These are phyloP conservation scores for Micrastur ruficollis DNA, from an alignment of 2,797 vertebrate species.

Conservation along the genomic window DNA sequence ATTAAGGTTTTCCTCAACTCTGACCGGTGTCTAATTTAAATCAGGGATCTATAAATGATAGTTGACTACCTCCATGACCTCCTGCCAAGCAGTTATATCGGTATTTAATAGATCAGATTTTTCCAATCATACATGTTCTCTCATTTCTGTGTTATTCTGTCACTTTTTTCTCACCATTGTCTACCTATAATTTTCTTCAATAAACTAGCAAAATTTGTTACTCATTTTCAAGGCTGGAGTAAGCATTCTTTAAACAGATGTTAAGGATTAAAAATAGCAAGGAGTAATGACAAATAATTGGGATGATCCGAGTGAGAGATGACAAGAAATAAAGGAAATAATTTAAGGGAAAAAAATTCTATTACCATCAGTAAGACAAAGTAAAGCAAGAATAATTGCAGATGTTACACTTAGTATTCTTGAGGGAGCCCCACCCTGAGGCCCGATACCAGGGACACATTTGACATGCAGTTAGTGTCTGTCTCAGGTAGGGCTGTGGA, in stretches of 20 bases:
- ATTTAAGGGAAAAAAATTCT: neutral
- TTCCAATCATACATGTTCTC: neutral
- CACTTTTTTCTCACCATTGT: neutral
- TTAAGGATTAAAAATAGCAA: constrained; percentile 40
- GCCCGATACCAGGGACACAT: fast-evolving
- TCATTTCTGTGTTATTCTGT: neutral
- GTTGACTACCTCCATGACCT: neutral
- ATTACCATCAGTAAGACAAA: neutral
- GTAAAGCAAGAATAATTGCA: neutral
- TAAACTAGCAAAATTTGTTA: neutral
- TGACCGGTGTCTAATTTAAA: neutral
- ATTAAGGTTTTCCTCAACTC: neutral
- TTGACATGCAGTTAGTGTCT: fast-evolving
- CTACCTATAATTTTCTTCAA: neutral
- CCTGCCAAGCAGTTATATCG: neutral
- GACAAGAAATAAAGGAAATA: neutral
- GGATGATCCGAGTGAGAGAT: neutral
- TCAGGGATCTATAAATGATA: neutral
- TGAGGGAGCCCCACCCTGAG: neutral
- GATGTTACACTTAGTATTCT: neutral
- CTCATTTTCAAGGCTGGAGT: neutral
- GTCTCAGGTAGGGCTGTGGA: neutral
- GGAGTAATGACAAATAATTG: constrained; percentile 26
- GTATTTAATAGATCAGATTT: neutral
- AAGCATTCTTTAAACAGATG: constrained; percentile 6